These are phyloP conservation scores for Dromococcyx pavoninus DNA, from an alignment of 2,797 vertebrate genomes.

Conservation along the genomic window DNA sequence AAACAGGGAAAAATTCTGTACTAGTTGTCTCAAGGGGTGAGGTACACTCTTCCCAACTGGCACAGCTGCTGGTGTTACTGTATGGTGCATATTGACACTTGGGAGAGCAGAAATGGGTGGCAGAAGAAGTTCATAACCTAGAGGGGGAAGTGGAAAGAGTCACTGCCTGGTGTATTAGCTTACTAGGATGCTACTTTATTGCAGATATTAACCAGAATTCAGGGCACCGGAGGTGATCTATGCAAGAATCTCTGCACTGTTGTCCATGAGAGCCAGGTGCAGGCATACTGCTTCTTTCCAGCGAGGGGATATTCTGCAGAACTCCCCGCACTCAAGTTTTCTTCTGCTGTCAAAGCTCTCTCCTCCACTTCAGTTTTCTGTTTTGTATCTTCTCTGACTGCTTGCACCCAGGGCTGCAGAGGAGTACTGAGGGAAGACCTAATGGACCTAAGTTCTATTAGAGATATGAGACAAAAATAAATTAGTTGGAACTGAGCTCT, in stretches of 20 bases:
- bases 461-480: background rate
- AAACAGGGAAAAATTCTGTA: background rate
- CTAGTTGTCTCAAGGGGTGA: background rate
- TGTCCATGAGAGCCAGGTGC: background rate
- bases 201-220: background rate
- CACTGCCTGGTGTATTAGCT: background rate
- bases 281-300: background rate
- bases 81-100: background rate
- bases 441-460: background rate
- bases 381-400: background rate
- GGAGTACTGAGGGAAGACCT: background rate
- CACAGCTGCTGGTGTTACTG: background rate
- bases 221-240: background rate
- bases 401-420: background rate
- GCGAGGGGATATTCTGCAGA: background rate
- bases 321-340: background rate
- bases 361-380: background rate
- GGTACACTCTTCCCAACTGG: background rate
- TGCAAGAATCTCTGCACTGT: background rate
- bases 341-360: background rate
- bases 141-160: background rate
- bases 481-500: background rate
- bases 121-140: background rate
- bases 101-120: background rate
- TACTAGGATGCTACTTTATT: background rate